A percentile compares a stretch with the other conserved stretches of the same genome.
Evolutionary conservation across 2,113 vertebrate species (phyloP).

Genomic region (Psophia crepitans): DNA sequence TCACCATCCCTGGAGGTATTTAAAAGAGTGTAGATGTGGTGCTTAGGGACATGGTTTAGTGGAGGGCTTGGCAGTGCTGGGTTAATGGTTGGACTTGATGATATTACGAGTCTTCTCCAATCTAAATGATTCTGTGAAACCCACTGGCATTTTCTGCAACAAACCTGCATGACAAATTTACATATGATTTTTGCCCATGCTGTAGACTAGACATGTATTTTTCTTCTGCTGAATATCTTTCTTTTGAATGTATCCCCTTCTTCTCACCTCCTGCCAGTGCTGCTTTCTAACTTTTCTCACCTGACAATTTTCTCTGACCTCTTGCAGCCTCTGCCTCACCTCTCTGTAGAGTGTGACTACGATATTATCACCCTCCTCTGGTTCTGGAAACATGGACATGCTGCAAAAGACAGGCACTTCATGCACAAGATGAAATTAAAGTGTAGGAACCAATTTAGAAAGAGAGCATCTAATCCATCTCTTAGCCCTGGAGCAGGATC

Average conservation of each 20-base stretch:
- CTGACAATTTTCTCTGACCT: not conserved
- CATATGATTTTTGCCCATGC: accelerated
- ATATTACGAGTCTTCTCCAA: not conserved
- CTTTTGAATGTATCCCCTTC: not conserved
- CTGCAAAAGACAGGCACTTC: not conserved
- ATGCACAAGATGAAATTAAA: not conserved
- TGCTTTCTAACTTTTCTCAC: not conserved
- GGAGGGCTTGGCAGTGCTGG: not conserved
- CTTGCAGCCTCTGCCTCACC: not conserved
- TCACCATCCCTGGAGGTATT: not conserved
- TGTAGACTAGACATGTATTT: accelerated
- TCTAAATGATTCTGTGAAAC: not conserved
- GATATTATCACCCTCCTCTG: not conserved
- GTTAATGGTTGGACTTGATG: not conserved
- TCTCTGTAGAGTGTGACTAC: not conserved
- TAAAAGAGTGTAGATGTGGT: not conserved
- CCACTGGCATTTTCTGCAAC: not conserved
- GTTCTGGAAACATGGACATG: not conserved
- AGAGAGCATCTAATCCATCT: not conserved
- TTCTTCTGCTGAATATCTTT: not conserved
- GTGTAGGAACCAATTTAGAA: not conserved
- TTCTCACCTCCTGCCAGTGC: not conserved
- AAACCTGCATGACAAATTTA: not conserved
- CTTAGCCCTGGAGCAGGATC: not conserved
- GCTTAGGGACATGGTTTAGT: not conserved